A percentile compares a stretch with the other conserved stretches of the same genome.
Evolutionary conservation across 2,797 vertebrate species (phyloP).

Genomic region (Intellagama lesueurii): DNA sequence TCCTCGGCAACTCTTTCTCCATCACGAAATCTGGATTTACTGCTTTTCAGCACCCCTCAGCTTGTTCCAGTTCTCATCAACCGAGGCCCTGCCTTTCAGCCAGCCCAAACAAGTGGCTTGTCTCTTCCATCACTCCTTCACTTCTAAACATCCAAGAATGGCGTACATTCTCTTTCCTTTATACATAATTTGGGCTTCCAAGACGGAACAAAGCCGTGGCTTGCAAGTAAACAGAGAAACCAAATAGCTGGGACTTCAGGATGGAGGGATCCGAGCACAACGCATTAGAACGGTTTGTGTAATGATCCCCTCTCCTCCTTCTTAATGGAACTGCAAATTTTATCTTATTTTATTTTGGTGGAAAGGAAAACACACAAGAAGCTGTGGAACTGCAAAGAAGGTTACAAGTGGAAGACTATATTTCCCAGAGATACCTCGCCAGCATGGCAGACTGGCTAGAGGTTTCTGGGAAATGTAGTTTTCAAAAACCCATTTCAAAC

Average conservation of each 20-base stretch:
- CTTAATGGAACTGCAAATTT: background rate
- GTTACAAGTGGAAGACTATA: background rate
- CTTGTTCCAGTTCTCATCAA: background rate
- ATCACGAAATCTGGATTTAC: conserved; percentile 51
- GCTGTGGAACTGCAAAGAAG: background rate
- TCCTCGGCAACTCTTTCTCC: conserved; percentile 55
- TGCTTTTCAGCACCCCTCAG: conserved; percentile 55
- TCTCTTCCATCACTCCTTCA: background rate
- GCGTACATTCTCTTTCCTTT: background rate
- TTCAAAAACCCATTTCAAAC: no score
- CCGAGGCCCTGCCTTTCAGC: background rate
- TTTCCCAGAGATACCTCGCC: background rate
- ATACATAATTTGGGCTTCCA: background rate
- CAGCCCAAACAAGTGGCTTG: background rate
- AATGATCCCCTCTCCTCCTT: no score
- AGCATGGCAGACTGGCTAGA: no score
- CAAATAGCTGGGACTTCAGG: background rate
- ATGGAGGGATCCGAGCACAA: background rate
- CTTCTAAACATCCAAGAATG: background rate
- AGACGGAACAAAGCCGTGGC: background rate
- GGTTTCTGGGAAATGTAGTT: no score
- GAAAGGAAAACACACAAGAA: background rate
- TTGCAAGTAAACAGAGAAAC: background rate
- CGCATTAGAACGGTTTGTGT: background rate
- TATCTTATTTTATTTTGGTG: background rate